A percentile compares a stretch with the other conserved stretches of the same genome.
Evolutionary conservation across 2,797 vertebrate species (phyloP).

Genomic region (Botia kubotai): DNA sequence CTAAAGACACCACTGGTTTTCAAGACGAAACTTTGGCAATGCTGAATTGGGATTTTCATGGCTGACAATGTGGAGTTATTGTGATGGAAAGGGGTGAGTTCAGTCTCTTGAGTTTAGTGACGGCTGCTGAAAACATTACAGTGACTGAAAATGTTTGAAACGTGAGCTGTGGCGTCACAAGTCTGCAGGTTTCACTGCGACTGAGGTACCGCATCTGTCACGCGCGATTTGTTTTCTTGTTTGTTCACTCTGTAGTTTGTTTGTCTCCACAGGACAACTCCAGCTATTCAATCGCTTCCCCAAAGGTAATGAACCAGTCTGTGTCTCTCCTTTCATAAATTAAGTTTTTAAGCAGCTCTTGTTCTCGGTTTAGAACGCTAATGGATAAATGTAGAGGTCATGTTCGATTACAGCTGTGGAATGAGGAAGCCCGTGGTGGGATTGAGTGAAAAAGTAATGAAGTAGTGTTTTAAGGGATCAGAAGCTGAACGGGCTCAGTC

Average conservation of each 20-base stretch:
- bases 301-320: conserved; percentile 56
- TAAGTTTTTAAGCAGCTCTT: conserved; percentile 56
- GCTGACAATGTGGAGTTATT: conserved; percentile 42
- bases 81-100: conserved; percentile 29
- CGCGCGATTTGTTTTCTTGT: background rate
- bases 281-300: conserved; percentile 17
- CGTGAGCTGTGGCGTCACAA: background rate
- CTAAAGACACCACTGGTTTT: conserved; percentile 25
- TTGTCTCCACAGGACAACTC: conserved; percentile 26
- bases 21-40: conserved; percentile 1
- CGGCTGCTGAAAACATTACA: conserved; percentile 12
- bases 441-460: conserved; percentile 46
- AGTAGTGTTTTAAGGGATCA: conserved; percentile 51
- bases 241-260: conserved; percentile 4
- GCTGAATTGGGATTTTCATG: conserved; percentile 24
- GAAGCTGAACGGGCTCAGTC: background rate
- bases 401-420: conserved; percentile 43
- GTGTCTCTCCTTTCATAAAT: conserved; percentile 51
- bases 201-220: background rate
- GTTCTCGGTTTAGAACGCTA: conserved; percentile 47
- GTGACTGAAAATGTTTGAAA: conserved; percentile 12
- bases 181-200: background rate
- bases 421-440: conserved; percentile 30
- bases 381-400: conserved; percentile 53
- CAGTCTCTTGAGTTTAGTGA: conserved; percentile 23